Base-by-base conservation (phyloP, 35 echinoderm and acorn worm species). In the Lytechinus variegatus region DNA sequence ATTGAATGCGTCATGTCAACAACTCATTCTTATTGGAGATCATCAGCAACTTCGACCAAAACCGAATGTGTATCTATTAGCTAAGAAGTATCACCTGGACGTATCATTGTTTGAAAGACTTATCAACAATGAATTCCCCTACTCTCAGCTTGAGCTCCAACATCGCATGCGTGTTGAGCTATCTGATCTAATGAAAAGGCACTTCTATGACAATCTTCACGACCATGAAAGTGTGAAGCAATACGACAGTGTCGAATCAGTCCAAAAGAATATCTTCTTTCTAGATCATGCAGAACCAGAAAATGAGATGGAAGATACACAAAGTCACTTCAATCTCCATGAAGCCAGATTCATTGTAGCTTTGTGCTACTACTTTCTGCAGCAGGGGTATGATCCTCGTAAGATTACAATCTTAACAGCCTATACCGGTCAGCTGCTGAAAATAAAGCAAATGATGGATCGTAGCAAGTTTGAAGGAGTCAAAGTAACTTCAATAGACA, bases 1-100 rank as follows among this genome's bases (percentile, higher is more conserved):
- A 24, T 61, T 98, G n/a, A 96, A 61, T 89, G 52, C 89, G 6
- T 29, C 89, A n/a, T 97, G 97, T 86, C 27, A 97, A 91, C 98
- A 99, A 33, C 95, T 99, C 4, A 97, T 99, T 90, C 91, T 99
- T 0, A 99, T 99, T 24, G 98, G 98, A 27, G 98, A 99, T 89
- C 98, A 99, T 87, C 97, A 99, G 87, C 98, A 99, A 95, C 88
- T 99, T 12, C 89, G 96, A 28, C 98, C 98, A 53, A 99, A 97
- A 88, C 97, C 98, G 92, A 97, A 97, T 3, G 98, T 99, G 28
- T 99, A 97, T 92, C 86, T 94, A 14, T 95, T 99, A 27, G 97
- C 97, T 6, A 99, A 93, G 14, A 91, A 96, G 11, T 99, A 95
- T 52, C 96, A 97, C 3, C 56, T 99, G 0, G 98, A 99, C 28